Conservation (phyloP, 1,140 invertebrate genomes). For the Philaenus spumarius region DNA sequence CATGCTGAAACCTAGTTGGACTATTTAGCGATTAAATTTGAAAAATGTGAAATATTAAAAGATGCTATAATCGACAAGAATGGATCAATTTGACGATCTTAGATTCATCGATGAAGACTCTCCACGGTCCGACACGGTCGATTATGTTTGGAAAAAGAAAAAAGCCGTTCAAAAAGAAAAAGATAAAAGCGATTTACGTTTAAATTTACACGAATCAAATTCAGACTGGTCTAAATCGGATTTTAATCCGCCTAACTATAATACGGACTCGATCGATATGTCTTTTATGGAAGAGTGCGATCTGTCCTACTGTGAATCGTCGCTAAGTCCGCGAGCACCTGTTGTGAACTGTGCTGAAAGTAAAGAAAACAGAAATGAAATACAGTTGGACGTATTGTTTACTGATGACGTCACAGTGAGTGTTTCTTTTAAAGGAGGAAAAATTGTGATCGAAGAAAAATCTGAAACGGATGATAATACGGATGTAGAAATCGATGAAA, state of each 20-base stretch:
- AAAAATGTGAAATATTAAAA: no score
- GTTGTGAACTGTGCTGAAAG: neutral
- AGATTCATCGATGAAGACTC: constrained; percentile 13
- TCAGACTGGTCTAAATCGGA: neutral
- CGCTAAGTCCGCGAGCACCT: constrained; percentile 14
- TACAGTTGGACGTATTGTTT: neutral
- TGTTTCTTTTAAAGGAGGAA: neutral
- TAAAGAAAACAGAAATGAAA: neutral
- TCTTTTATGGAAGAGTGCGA: neutral
- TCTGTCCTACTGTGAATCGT: neutral
- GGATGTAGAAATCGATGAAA: neutral
- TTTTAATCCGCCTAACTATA: neutral
- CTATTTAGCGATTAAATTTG: no score
- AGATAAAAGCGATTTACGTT: neutral
- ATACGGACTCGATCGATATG: neutral
- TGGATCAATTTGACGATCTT: constrained; percentile 3
- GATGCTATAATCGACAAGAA: neutral
- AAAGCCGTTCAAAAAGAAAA: constrained; percentile 13
- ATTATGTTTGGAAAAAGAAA: constrained; percentile 20
- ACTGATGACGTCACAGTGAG: neutral
- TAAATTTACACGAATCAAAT: neutral
- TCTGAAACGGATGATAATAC: neutral
- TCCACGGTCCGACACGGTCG: neutral
- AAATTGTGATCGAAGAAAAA: constrained; percentile 1
- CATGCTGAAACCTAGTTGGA: no score